Conservation (phyloP, 2,888 invertebrate species). For the Galeopsomyia nigrocyanea region DNA sequence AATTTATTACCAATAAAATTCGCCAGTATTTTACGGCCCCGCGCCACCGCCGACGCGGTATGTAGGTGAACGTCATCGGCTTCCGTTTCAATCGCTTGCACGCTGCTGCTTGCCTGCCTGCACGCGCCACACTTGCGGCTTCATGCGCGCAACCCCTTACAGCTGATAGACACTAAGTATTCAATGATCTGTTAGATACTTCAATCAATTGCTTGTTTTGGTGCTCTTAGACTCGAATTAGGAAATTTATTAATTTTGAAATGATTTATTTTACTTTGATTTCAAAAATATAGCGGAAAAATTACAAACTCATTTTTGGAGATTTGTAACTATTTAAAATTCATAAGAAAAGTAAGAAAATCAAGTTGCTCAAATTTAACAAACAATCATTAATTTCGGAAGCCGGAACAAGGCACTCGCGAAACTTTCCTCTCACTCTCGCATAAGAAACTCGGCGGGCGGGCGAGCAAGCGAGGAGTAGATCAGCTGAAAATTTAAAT, state of each 20-base stretch:
- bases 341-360: too few species aligned
- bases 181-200: constrained; percentile 18
- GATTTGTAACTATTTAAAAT: too few species aligned
- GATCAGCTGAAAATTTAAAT: not conserved
- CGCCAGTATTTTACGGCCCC: constrained; percentile 60
- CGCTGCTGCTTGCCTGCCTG: constrained; percentile 38
- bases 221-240: too few species aligned
- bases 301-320: too few species aligned
- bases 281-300: too few species aligned
- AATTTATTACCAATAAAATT: constrained; percentile 65
- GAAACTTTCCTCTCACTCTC: constrained; percentile 1
- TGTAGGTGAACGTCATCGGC: constrained; percentile 55
- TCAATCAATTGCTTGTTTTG: too few species aligned
- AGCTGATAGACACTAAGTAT: constrained; percentile 32
- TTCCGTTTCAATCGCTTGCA: constrained; percentile 54
- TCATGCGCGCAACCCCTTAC: not conserved
- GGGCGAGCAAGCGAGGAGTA: not conserved
- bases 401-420: not conserved
- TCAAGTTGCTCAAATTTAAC: too few species aligned
- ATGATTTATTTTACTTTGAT: too few species aligned
- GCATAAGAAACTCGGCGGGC: not conserved
- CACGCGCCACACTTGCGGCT: constrained; percentile 40
- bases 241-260: too few species aligned
- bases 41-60: constrained; percentile 43
- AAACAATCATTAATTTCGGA: too few species aligned